Percentiles rank a stretch among this genome's conserved stretches.
These are phyloP conservation scores for Apeltes quadracus DNA, from an alignment of 2,113 vertebrate species.

Conservation along the genomic window DNA sequence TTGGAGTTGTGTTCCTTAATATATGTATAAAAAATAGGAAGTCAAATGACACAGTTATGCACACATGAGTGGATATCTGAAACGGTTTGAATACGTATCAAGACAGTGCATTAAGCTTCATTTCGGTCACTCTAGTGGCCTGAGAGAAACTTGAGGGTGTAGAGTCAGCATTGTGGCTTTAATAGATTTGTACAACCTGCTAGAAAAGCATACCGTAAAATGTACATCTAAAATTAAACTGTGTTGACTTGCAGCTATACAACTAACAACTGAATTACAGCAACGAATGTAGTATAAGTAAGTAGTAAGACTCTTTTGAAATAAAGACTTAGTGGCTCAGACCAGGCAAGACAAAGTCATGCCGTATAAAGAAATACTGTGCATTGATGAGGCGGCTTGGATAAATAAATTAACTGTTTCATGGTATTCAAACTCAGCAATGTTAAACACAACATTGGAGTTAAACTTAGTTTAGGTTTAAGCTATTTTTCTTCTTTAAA, in stretches of 20 bases:
- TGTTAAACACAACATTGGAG: background rate
- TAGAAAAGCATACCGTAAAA: background rate
- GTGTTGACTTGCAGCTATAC: background rate
- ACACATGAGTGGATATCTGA: background rate
- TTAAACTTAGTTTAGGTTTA: background rate
- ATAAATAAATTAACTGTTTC: constrained; percentile 3
- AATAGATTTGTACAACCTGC: background rate
- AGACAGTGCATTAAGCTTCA: background rate
- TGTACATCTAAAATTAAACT: background rate
- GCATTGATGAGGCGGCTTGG: background rate
- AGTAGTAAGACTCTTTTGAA: background rate
- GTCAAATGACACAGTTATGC: background rate
- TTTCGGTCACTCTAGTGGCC: background rate
- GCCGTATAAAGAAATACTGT: constrained; percentile 2
- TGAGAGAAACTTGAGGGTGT: background rate
- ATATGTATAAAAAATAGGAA: background rate
- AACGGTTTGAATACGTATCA: background rate
- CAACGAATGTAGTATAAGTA: background rate
- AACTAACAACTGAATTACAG: background rate
- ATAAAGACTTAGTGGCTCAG: background rate
- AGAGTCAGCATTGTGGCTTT: background rate
- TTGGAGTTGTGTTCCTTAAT: constrained; percentile 76
- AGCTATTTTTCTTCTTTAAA: background rate
- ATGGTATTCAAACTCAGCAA: background rate
- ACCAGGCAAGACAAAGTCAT: background rate